phyloP scores from a whole-genome alignment of 2,888 invertebrate species.

The Campoletis raptor region DNA sequence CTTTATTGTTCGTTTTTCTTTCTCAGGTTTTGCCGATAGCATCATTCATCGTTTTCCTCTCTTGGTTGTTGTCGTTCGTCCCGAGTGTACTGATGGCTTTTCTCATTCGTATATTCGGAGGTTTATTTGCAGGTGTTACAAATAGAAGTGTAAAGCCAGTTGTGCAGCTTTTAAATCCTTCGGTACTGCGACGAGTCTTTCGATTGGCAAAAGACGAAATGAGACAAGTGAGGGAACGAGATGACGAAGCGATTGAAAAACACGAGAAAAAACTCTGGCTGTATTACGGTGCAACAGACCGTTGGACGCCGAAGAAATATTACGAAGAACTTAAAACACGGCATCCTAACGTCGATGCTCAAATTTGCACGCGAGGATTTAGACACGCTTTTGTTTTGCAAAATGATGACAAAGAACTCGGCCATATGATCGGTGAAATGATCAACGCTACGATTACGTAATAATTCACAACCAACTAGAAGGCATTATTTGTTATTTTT shows the following conservation, averaged over 20 bases:
- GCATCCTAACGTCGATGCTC: slow-evolving; percentile 88
- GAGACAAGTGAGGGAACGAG: slow-evolving; percentile 89
- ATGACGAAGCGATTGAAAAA: slow-evolving; percentile 87
- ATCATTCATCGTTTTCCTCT: slow-evolving; percentile 85
- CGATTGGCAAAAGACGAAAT: slow-evolving; percentile 93
- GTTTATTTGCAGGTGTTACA: slow-evolving; percentile 85
- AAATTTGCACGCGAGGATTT: slow-evolving; percentile 87
- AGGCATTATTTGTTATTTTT: neutral
- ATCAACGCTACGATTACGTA: slow-evolving; percentile 76
- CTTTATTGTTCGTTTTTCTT: slow-evolving; percentile 65
- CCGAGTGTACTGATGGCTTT: slow-evolving; percentile 86
- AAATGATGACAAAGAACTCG: slow-evolving; percentile 87
- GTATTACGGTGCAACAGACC: slow-evolving; percentile 92
- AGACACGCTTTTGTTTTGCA: slow-evolving; percentile 94
- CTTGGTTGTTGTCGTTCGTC: slow-evolving; percentile 86
- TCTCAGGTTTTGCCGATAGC: slow-evolving; percentile 85
- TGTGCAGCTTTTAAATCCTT: slow-evolving; percentile 87
- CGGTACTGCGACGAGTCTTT: slow-evolving; percentile 88
- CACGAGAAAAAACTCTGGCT: slow-evolving; percentile 90
- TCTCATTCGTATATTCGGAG: slow-evolving; percentile 87
- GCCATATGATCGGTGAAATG: slow-evolving; percentile 78
- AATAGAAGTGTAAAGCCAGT: slow-evolving; percentile 85
- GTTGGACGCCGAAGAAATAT: slow-evolving; percentile 93
- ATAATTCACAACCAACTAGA: neutral
- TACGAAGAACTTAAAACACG: slow-evolving; percentile 88